A percentile compares a stretch with the other conserved stretches of the same genome.
phyloP scores from a whole-genome alignment of 2,797 vertebrate genomes.

The Chaetodon trifasciatus region DNA sequence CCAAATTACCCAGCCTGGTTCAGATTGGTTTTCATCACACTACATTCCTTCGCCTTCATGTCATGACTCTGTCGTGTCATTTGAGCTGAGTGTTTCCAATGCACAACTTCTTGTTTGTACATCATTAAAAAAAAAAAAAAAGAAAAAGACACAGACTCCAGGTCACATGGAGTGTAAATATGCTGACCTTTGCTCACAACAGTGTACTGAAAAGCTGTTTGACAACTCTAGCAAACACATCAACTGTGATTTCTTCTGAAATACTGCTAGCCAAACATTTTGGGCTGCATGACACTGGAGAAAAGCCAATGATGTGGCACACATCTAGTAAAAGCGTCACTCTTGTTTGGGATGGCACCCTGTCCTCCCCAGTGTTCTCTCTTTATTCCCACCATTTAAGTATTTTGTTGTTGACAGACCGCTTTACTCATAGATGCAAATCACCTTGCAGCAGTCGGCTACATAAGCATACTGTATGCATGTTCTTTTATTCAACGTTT shows the following conservation, averaged over 20 bases:
- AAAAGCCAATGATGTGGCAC: background rate
- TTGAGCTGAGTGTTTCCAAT: background rate
- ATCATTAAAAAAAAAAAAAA: no score
- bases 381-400: background rate
- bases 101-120: background rate
- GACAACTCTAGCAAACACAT: background rate
- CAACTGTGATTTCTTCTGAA: background rate
- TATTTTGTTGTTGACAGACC: background rate
- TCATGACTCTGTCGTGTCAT: background rate
- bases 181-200: background rate
- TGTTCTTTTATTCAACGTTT: background rate
- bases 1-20: no score
- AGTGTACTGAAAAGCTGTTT: background rate
- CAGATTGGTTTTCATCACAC: background rate
- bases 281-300: background rate
- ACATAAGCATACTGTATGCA: background rate
- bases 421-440: background rate
- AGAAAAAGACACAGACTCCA: no score
- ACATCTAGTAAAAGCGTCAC: slow-evolving; percentile 5
- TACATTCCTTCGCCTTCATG: background rate
- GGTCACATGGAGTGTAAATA: background rate
- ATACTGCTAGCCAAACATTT: background rate
- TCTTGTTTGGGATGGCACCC: background rate
- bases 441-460: background rate
- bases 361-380: background rate